Evolutionary conservation across 2,113 vertebrate species (phyloP), one percentile per base, ranked within the genome.

Genomic region (Ondatra zibethicus): DNA sequence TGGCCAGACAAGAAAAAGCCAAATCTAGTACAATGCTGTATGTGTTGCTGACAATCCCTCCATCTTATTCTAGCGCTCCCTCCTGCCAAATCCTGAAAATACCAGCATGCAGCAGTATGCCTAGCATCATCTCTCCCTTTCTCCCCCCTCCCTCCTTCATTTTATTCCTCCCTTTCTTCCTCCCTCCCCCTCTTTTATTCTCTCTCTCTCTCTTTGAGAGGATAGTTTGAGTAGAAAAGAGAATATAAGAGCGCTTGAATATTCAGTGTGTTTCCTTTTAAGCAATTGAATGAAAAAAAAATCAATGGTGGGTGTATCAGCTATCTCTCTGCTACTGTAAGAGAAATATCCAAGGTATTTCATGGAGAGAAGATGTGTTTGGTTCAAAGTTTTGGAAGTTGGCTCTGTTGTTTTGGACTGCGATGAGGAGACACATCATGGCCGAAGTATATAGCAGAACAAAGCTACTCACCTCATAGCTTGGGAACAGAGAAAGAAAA

Each of bases 221-320:
- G 45, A 45, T 47, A 84, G 91, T 95, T 96, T 58, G 31, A n/a
- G 42, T 80, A 27, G n/a, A 42, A 92, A 66, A 87, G 91, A 93
- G 45, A 92, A 82, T 45, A 7, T 61, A 58, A 82, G 39, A 10
- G 10, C 25, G 92, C 81, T 45, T 76, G 58, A 93, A 58, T 11
- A 21, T 9, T 5, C 2, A 33, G 73, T 39, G 21, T 52, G 21
- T 82, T 39, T 93, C 12, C 8, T 65, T 52, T 88, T 63, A 78
- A 94, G 63, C 23, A 84, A 42, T 0, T 12, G 36, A 65, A 50
- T 91, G 66, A 91, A 65, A 61, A 65, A 61, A 94, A 94, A 92
- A 52, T 63, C 8, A 47, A 82, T 72, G 33, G 52, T 58, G 25
- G 73, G 29, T 89, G 25, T 63, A 45, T 89, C 65, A 77, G 65